A percentile compares a stretch with the other conserved stretches of the same genome.
Evolutionary conservation across 2,113 vertebrate genomes (phyloP).

Genomic region (Cygnus buccinator): DNA sequence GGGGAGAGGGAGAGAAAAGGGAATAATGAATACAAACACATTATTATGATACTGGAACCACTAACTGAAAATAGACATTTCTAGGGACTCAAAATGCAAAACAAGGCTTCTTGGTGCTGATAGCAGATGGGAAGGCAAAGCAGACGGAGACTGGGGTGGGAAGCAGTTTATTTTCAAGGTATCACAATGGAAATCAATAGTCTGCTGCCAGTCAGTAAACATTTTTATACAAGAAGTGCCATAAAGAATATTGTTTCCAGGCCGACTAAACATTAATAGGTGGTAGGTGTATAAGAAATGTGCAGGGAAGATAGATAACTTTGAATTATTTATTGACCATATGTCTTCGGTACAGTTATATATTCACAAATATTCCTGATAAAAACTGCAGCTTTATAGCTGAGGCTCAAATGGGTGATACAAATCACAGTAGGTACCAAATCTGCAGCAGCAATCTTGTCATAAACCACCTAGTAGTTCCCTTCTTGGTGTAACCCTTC

Average conservation of each 20-base stretch:
- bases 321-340: constrained; percentile 83
- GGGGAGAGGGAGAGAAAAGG: not conserved
- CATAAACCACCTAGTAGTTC: constrained; percentile 52
- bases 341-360: constrained; percentile 71
- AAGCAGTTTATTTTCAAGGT: constrained; percentile 5
- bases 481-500: constrained; percentile 36
- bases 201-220: constrained; percentile 69
- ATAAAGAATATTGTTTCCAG: constrained; percentile 74
- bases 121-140: not conserved
- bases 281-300: constrained; percentile 67
- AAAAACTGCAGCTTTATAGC: constrained; percentile 71
- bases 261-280: constrained; percentile 71
- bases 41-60: not conserved
- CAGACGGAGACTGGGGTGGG: not conserved
- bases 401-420: constrained; percentile 67
- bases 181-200: constrained; percentile 10
- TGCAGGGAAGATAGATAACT: constrained; percentile 72
- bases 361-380: constrained; percentile 75
- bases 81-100: not conserved
- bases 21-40: constrained; percentile 10
- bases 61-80: not conserved
- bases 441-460: constrained; percentile 55
- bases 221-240: constrained; percentile 68
- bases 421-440: constrained; percentile 73
- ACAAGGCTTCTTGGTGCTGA: not conserved